Percentiles rank a stretch among this genome's conserved stretches.
phyloP scores from a whole-genome alignment of 2,888 invertebrate species.

The Phoenoteleia sp. region DNA sequence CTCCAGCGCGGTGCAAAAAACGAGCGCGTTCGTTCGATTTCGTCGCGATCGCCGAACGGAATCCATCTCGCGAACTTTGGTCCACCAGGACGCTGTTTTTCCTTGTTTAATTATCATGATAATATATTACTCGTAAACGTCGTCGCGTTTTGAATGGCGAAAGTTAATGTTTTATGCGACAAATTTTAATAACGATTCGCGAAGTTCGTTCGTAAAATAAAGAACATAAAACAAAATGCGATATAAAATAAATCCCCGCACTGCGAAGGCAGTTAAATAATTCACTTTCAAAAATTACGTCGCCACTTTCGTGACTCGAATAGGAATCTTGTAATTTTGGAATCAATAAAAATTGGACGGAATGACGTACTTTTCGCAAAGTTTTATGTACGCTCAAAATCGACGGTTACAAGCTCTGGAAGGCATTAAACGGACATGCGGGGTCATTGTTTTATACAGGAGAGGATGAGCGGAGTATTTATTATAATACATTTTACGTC shows the following conservation, averaged over 20 bases:
- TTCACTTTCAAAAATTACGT: conserved; percentile 56
- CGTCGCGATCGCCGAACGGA: too few relatives aligned
- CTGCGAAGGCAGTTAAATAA: conserved; percentile 42
- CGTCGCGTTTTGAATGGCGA: conserved; percentile 35
- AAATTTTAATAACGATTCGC: conserved; percentile 57
- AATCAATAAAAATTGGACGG: conserved; percentile 25
- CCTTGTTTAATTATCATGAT: conserved; percentile 21
- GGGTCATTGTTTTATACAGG: neutral
- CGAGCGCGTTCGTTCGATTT: neutral
- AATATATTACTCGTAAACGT: conserved; percentile 46
- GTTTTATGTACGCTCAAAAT: conserved; percentile 1
- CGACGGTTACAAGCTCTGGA: neutral
- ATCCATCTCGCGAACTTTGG: neutral
- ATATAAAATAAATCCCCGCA: conserved; percentile 57
- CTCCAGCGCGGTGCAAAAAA: too few relatives aligned
- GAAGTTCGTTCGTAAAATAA: conserved; percentile 55
- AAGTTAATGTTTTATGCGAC: conserved; percentile 53
- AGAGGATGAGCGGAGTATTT: too few relatives aligned
- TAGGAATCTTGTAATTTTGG: conserved; percentile 43
- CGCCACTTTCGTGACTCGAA: conserved; percentile 49
- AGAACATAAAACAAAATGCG: conserved; percentile 49
- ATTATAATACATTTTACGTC: too few relatives aligned
- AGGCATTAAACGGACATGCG: neutral
- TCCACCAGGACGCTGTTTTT: neutral
- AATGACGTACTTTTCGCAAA: neutral